Conservation (phyloP, 2,113 vertebrate species). For the Rallus limicola region DNA sequence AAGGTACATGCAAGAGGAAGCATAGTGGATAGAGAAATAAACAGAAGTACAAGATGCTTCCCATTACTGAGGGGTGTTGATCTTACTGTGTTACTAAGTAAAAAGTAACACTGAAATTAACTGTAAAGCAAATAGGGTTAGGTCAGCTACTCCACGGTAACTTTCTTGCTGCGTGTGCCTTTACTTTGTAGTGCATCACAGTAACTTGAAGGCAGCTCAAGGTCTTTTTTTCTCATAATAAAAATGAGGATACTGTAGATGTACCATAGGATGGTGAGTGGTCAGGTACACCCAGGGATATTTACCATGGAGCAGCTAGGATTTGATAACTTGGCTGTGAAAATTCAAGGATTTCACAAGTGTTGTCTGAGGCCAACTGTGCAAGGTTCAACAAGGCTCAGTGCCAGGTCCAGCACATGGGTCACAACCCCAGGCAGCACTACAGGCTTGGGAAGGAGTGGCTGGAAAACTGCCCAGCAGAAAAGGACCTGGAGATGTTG, state of each 20-base stretch:
- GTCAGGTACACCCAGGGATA: not conserved
- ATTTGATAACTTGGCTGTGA: not conserved
- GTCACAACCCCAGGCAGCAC: no score
- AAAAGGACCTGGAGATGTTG: no score
- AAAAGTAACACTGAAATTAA: not conserved
- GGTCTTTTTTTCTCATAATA: not conserved
- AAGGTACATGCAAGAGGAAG: not conserved
- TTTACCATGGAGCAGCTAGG: not conserved
- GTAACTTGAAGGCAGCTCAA: not conserved
- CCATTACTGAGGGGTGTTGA: not conserved
- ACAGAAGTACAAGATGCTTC: not conserved
- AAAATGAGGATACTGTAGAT: not conserved
- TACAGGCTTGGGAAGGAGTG: no score
- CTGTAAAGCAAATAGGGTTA: not conserved
- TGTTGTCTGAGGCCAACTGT: no score
- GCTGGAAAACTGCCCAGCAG: no score
- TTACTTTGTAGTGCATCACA: not conserved
- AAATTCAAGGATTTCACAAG: not conserved
- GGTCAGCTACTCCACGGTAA: not conserved
- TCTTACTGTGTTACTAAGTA: not conserved
- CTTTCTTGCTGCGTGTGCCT: not conserved
- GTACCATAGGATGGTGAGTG: not conserved
- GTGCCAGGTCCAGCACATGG: no score
- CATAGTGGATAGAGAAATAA: not conserved
- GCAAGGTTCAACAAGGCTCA: no score